A percentile compares a stretch with the other conserved stretches of the same genome.
Conservation (phyloP, 2,797 vertebrate species). For the Lacerta bilineata region DNA sequence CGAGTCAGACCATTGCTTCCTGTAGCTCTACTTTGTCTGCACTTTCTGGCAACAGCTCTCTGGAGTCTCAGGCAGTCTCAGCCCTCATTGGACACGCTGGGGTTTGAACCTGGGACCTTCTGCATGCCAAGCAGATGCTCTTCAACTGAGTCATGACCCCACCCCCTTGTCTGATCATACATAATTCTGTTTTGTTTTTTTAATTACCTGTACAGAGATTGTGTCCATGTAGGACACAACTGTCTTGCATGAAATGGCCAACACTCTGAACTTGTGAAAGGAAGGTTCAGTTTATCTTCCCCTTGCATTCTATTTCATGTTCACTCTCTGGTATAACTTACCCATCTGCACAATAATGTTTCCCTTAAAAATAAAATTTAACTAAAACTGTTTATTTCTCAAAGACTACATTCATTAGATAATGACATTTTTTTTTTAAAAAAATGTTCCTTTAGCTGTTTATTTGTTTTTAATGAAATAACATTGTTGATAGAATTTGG, state of each 20-base stretch:
- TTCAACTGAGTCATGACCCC: too few relatives aligned
- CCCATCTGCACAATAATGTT: neutral
- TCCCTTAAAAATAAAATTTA: fast-evolving
- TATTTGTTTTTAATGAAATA: neutral
- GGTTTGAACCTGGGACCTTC: too few relatives aligned
- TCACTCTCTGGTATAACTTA: neutral
- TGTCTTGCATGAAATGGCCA: neutral
- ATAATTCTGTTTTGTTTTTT: neutral
- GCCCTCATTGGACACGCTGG: too few relatives aligned
- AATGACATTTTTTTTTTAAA: neutral
- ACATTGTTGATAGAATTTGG: slow-evolving; percentile 6
- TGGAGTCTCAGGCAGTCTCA: too few relatives aligned
- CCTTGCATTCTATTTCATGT: neutral
- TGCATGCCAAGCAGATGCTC: too few relatives aligned
- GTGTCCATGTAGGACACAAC: neutral
- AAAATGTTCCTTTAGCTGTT: neutral
- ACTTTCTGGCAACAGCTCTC: too few relatives aligned
- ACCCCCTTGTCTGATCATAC: too few relatives aligned
- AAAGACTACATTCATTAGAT: slow-evolving; percentile 7
- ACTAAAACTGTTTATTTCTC: neutral
- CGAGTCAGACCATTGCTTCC: too few relatives aligned
- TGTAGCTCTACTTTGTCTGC: too few relatives aligned
- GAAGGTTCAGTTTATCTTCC: too few relatives aligned
- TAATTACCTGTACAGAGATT: neutral
- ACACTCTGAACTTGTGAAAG: neutral